Evolutionary conservation across 1,140 invertebrate species (phyloP), one percentile per base, ranked within the genome.

Genomic region (Sycophila sp.): DNA sequence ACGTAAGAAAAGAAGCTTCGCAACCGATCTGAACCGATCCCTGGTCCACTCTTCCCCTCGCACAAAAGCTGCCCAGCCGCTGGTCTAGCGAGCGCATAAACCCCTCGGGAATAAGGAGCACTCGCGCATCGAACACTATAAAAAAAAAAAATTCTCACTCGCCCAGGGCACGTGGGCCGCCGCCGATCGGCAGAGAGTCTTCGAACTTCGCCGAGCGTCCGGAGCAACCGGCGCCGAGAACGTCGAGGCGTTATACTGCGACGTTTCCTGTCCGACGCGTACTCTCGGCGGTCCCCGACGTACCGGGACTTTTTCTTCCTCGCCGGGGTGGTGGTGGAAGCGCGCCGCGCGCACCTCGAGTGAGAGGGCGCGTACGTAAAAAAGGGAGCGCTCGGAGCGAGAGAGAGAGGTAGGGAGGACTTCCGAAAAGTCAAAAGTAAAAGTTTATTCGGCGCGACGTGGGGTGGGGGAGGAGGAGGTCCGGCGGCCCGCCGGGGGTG

Each of bases 391-490:
- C n/a, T n/a, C n/a, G 24, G 55, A 36, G 32, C 4, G 55, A 38
- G 55, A 58, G 34, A 38, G 45, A 38, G 55, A 5, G 26, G 7
- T 5, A 19, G 51, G 13, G 47, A 28, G 38, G 19, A 69, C 49
- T 69, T 69, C 58, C 68, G 59, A 69, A 69, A 69, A 63, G 36
- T 55, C 58, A 55, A 56, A 59, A 56, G 58, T 53, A 53, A 62
- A 53, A 53, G 45, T 68, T 10, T 47, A 58, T 47, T 58, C 30
- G 64, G 26, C 24, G 2, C 13, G n/a, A n/a, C 56, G 56, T 2
- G 40, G 15, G 11, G 13, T 22, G 22, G 28, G 22, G 15, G 47
- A 11, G 34, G n/a, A 49, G 32, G 17, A n/a, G 28, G 30, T 0
- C 5, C 17, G 47, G 32, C 6, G 34, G 15, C 6, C 5, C 19